phyloP scores from a whole-genome alignment of 2,797 vertebrate species.

The Toxotes lorentzi region DNA sequence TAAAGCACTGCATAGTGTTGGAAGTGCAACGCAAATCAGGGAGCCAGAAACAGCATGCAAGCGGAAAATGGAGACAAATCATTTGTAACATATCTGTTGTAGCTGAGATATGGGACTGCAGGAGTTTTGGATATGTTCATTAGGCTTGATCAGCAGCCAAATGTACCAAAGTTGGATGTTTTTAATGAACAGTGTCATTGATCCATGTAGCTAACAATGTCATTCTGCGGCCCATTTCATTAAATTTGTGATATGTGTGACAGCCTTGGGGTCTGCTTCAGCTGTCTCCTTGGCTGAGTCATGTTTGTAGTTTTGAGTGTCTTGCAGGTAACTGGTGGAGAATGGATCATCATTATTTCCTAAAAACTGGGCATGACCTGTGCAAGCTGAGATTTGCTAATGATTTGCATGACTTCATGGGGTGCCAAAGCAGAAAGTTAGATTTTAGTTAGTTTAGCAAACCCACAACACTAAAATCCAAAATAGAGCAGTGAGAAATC shows the following conservation, averaged over 20 bases:
- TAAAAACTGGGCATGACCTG: neutral
- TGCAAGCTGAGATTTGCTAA: neutral
- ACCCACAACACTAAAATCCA: neutral
- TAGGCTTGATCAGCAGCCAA: neutral
- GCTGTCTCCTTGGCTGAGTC: neutral
- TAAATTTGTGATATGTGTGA: slow-evolving; percentile 17
- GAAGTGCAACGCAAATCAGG: neutral
- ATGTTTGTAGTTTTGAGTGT: neutral
- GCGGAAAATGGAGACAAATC: neutral
- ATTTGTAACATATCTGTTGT: neutral
- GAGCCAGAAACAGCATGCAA: neutral
- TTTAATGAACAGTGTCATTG: slow-evolving; percentile 28
- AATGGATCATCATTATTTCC: slow-evolving; percentile 4
- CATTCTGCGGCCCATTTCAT: slow-evolving; percentile 26
- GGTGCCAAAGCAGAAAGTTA: neutral
- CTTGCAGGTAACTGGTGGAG: slow-evolving; percentile 18
- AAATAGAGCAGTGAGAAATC: neutral
- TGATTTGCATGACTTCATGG: neutral
- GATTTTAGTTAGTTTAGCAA: neutral
- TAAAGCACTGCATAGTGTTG: neutral
- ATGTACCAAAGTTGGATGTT: slow-evolving; percentile 12
- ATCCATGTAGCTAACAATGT: slow-evolving; percentile 2
- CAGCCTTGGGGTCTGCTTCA: slow-evolving; percentile 11
- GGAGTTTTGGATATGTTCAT: slow-evolving; percentile 17
- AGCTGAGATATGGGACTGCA: neutral